Evolutionary conservation across 2,113 vertebrate species (phyloP), one percentile per base, ranked within the genome.

Genomic region (Malurus alboscapulatus): DNA sequence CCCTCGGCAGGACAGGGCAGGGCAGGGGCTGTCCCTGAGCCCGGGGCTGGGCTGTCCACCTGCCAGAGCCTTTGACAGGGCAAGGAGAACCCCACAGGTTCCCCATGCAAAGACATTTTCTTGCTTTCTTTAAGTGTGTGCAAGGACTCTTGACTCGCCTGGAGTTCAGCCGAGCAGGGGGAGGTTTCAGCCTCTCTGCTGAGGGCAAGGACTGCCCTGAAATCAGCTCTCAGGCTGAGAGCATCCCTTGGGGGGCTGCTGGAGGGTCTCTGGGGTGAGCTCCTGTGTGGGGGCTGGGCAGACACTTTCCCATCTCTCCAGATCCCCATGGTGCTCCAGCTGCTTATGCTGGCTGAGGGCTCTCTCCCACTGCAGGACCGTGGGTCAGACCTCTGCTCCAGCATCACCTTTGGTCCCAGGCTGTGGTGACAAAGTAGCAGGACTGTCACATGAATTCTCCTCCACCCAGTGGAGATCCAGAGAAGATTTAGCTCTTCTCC

Each of bases 41-140:
- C 25, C 36, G 0, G 6, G 25, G 19, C 68, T 3, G 10, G 29
- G 32, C 63, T 44, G 19, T 7, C 27, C 42, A 11, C 30, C 44
- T 17, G 0, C 30, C 7, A 1, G 8, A 22, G 29, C 3, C 1
- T 30, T 34, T 0, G 0, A 12, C 55, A 6, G 29, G 29, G 20
- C 50, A 57, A 5, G 1, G 0, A 26, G 53, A 44, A 1, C 16
- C 34, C 17, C 6, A 5, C 0, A 1, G 12, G 10, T 20, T 84
- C 36, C 57, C 2, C 10, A 20, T 17, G 53, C n/a, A 51, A 59
- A 84, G 30, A 14, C 6, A 2, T 27, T 45, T 40, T 14, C n/a
- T 71, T 2, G 2, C 13, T 0, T 7, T 40, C 48, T 65, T 30
- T 1, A 40, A 38, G n/a, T 1, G 9, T 9, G 1, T 0, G 8